A percentile compares a stretch with the other conserved stretches of the same genome.
These are phyloP conservation scores for Rhingia rostrata DNA, from an alignment of 2,888 invertebrate species.

Conservation along the genomic window DNA sequence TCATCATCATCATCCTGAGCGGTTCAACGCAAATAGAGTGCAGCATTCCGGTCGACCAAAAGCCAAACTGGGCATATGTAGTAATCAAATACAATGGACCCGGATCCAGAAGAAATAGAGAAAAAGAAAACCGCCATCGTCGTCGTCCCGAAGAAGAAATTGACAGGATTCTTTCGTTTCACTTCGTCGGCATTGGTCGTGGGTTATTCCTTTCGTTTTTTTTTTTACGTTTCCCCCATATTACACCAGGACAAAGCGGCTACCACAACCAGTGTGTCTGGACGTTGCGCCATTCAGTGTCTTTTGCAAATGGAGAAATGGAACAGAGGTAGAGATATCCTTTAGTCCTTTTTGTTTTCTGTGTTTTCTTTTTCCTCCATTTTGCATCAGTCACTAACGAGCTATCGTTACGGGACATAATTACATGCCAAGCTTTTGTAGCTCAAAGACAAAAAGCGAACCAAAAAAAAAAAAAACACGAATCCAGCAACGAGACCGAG, in stretches of 20 bases:
- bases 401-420: constrained; percentile 74
- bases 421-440: constrained; percentile 74
- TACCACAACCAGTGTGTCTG: constrained; percentile 55
- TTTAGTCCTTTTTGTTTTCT: constrained; percentile 20
- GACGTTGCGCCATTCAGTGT: constrained; percentile 65
- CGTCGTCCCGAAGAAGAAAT: constrained; percentile 60
- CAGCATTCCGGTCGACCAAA: constrained; percentile 66
- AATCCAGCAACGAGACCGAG: constrained; percentile 23
- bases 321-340: constrained; percentile 54
- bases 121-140: constrained; percentile 23
- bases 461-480: constrained; percentile 33
- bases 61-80: constrained; percentile 72
- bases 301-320: constrained; percentile 70
- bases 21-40: constrained; percentile 67
- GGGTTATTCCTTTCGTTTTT: constrained; percentile 18
- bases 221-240: constrained; percentile 13
- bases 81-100: constrained; percentile 73
- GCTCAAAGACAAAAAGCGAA: constrained; percentile 22
- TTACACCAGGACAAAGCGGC: constrained; percentile 47
- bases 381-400: constrained; percentile 73
- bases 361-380: constrained; percentile 57
- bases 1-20: constrained; percentile 26
- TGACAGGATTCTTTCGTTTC: constrained; percentile 73
- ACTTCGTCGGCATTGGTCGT: constrained; percentile 50
- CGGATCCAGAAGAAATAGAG: constrained; percentile 47